Base-by-base conservation (phyloP, 2,888 invertebrate species). In the Morpho achilles region DNA sequence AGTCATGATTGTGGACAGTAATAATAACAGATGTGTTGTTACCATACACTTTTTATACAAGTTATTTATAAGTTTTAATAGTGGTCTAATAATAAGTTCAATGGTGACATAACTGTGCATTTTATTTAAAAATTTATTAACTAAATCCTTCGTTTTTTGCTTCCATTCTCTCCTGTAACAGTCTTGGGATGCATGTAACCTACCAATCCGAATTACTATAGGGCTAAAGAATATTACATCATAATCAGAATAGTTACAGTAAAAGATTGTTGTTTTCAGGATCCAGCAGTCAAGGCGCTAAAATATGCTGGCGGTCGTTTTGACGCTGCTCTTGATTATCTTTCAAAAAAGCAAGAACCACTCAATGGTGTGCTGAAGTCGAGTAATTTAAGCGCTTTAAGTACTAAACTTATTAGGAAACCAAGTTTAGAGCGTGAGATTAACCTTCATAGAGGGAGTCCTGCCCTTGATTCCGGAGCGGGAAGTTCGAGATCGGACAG, bases 401-500 rank as follows among this genome's bases (percentile, higher is more conserved):
- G 92, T 70, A 93, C 94, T 61, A 96, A 97, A 82, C 91, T 97
- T 51, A 96, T 95, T 66, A 93, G 97, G 54, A 97, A 97, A 79
- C 96, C 97, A 45, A 97, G 97, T 83, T 93, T 97, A 67, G 97
- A 97, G 85, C 93, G 96, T 52, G 97, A 97, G 79, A 86, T 95
- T 60, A 94, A 92, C 66, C 84, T 94, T 22, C 94, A 95, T 69
- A 93, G 96, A 62, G 95, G 96, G 53, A 97, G 97, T 78, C 97
- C 97, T 7, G 96, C 96, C 22, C 87, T 97, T 61, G 97, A 97
- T 77, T 96, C 96, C 56, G 97, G 96, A 16, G 96, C 96, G 9
- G 96, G 96, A 52, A 96, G 96, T 76, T 96, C 96, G 49, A 92
- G 97, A 56, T 97, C 97, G 7, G 97, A 97, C 77, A 97, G 96